These are phyloP conservation scores for Athene noctua DNA, from an alignment of 2,113 vertebrate genomes.

Conservation along the genomic window DNA sequence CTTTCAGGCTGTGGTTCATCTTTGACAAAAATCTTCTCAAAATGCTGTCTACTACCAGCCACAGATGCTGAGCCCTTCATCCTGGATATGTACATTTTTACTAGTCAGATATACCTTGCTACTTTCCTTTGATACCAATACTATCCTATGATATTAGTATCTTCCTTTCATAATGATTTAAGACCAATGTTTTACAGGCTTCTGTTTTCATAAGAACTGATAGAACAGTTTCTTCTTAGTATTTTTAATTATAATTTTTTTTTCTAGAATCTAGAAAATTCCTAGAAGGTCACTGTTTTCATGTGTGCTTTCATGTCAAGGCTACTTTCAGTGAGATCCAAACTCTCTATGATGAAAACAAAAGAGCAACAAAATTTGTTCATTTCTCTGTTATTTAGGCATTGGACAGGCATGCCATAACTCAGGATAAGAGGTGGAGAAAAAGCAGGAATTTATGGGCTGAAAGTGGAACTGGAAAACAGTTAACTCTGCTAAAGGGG, in stretches of 20 bases:
- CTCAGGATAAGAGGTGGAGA: not conserved
- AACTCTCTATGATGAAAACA: not conserved
- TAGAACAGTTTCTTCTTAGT: not conserved
- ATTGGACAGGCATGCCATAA: not conserved
- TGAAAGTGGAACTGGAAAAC: not conserved
- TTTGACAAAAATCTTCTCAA: not conserved
- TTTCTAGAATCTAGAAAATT: not conserved
- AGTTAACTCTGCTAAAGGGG: not conserved
- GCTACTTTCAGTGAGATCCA: not conserved
- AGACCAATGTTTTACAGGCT: not conserved
- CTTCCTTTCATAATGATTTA: not conserved
- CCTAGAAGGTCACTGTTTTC: not conserved
- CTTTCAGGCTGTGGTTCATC: not conserved
- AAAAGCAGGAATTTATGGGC: not conserved
- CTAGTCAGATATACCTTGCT: not conserved
- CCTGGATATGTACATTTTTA: not conserved
- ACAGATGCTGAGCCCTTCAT: not conserved
- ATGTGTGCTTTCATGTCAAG: not conserved
- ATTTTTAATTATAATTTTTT: not conserved
- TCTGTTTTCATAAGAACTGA: not conserved
- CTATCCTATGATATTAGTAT: not conserved
- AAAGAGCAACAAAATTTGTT: not conserved
- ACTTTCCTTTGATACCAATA: not conserved
- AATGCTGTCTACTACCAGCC: not conserved
- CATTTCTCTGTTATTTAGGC: not conserved